Conservation (phyloP, 2,888 invertebrate genomes). For the Spialia ferax region DNA sequence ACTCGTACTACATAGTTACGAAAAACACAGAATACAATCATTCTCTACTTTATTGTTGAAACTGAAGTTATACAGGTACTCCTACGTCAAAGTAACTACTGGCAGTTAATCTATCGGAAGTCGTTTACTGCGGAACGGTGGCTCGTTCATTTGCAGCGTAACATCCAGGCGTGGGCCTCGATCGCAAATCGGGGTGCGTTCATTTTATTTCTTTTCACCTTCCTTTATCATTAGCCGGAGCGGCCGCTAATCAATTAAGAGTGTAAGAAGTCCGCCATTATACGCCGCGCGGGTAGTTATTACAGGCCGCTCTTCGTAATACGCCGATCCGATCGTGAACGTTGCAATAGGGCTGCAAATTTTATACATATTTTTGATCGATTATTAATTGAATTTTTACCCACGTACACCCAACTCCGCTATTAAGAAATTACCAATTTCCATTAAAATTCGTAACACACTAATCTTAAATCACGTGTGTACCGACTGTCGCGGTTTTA, state of each 20-base stretch:
- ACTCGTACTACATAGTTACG: no score
- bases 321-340: slow-evolving; percentile 83
- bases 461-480: slow-evolving; percentile 45
- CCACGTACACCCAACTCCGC: slow-evolving; percentile 19
- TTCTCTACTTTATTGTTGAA: no score
- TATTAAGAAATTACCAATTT: slow-evolving; percentile 38
- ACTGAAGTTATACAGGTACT: no score
- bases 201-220: slow-evolving; percentile 85
- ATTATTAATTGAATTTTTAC: slow-evolving; percentile 66
- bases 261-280: slow-evolving; percentile 86
- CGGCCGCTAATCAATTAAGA: slow-evolving; percentile 88
- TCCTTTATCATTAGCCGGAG: slow-evolving; percentile 85
- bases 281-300: slow-evolving; percentile 83
- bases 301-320: slow-evolving; percentile 81
- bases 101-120: slow-evolving; percentile 25
- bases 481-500: slow-evolving; percentile 70
- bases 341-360: slow-evolving; percentile 84
- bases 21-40: no score
- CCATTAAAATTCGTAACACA: slow-evolving; percentile 33
- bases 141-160: slow-evolving; percentile 60
- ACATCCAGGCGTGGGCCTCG: slow-evolving; percentile 65
- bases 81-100: background rate
- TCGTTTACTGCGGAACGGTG: slow-evolving; percentile 40
- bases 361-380: slow-evolving; percentile 78
- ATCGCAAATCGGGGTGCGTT: slow-evolving; percentile 79